These are phyloP conservation scores for Mesitornis unicolor DNA, from an alignment of 2,113 vertebrate species.

Conservation along the genomic window DNA sequence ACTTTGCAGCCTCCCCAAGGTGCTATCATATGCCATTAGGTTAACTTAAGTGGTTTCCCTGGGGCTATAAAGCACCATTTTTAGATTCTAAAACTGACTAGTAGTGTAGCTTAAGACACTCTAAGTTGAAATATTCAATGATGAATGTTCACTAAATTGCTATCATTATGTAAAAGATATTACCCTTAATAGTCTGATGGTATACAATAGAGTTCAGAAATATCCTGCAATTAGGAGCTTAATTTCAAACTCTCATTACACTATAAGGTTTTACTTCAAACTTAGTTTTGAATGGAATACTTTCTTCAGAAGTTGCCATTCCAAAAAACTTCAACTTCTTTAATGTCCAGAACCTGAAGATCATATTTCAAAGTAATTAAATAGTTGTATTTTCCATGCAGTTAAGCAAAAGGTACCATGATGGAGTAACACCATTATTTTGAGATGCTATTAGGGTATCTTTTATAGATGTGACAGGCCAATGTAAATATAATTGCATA, in stretches of 20 bases:
- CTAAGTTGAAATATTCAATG: not conserved
- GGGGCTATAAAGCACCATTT: not conserved
- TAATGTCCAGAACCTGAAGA: not conserved
- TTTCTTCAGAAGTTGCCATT: not conserved
- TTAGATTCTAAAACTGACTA: not conserved
- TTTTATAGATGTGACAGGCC: conserved; percentile 58
- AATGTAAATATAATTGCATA: conserved; percentile 68
- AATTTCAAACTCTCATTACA: not conserved
- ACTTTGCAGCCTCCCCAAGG: not conserved
- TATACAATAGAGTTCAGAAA: conserved; percentile 31
- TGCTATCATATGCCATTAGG: not conserved
- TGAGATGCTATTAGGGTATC: conserved; percentile 36
- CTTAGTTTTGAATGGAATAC: not conserved
- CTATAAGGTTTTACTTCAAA: not conserved
- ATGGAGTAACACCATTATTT: conserved; percentile 2
- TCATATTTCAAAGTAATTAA: conserved; percentile 11
- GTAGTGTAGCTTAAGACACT: not conserved
- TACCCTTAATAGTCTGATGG: not conserved
- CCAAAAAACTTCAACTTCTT: not conserved
- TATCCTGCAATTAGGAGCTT: not conserved
- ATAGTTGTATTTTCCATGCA: conserved; percentile 3
- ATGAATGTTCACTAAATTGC: conserved; percentile 44
- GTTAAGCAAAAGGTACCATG: not conserved
- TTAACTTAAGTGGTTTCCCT: not conserved
- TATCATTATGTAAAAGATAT: conserved; percentile 33